Base-by-base conservation (phyloP, 2,113 vertebrate species). In the Phocoena sinus region DNA sequence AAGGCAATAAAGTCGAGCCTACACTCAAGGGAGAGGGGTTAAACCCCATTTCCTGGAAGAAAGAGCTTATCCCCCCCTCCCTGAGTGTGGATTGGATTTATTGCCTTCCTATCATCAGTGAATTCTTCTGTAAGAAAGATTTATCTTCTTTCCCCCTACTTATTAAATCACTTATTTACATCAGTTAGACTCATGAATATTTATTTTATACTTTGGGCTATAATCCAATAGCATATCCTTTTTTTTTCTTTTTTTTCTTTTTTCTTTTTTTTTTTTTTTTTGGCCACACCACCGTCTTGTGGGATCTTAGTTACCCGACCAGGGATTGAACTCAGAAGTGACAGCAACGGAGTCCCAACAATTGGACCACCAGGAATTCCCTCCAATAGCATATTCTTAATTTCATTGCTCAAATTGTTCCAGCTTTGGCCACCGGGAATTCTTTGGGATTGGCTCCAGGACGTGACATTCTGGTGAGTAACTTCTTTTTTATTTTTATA, bases 51-150 rank as follows among this genome's bases (percentile, higher is more conserved):
- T 84, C 90, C 70, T 38, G 18, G 41, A 56, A 44, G 11, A 28
- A 26, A 58, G 65, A 31, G 28, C 50, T 84, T 36, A 60, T 91
- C 11, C 50, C 53, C 53, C 68, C 8, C 50, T 36, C 36, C 74
- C 60, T 3, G 50, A 70, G 41, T 68, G 74, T 23, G 65, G 95
- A 44, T 3, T 28, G 31, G 44, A 50, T 36, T 80, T 31, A 74
- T 26, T 25, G 31, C 88, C 33, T 88, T 85, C 60, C 82, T 76
- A 38, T 93, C 94, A 71, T 76, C 90, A 6, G 89, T 13, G 31
- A 47, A 70, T 85, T 95, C 97, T 89, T 89, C 74, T 41, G 12
- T 14, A 33, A 53, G 71, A 87, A 81, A 93, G 82, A 94, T 73
- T 36, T 60, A 62, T 47, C 76, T 94, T 70, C 20, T 38, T 50